phyloP scores from a whole-genome alignment of 2,888 invertebrate genomes.

The Drosophila conformis region DNA sequence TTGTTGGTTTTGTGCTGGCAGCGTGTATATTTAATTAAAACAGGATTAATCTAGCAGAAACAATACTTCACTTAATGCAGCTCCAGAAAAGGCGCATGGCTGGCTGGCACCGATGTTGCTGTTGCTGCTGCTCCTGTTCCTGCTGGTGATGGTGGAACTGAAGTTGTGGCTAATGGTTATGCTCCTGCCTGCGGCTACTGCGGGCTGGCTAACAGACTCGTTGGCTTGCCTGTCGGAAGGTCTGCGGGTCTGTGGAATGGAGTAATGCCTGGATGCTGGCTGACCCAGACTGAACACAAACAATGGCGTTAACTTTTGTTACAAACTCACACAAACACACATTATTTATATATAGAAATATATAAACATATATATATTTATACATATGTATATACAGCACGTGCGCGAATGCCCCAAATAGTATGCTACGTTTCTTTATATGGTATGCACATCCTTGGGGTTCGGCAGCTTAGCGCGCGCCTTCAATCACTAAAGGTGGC shows the following conservation, averaged over 20 bases:
- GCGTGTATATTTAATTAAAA: conserved; percentile 82
- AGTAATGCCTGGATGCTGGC: conserved; percentile 56
- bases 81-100: conserved; percentile 46
- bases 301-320: conserved; percentile 67
- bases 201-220: conserved; percentile 77
- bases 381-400: background rate
- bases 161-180: conserved; percentile 24
- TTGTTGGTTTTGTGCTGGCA: conserved; percentile 81
- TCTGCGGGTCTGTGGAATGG: background rate
- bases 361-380: background rate
- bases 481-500: conserved; percentile 71
- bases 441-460: conserved; percentile 62
- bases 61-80: conserved; percentile 81
- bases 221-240: conserved; percentile 60
- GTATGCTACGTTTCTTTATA: conserved; percentile 67
- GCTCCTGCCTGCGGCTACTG: conserved; percentile 52
- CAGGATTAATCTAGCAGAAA: conserved; percentile 82
- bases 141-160: conserved; percentile 22
- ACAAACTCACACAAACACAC: conserved; percentile 11
- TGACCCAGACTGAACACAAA: conserved; percentile 67
- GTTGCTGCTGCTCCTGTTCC: conserved; percentile 4
- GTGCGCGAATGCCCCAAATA: conserved; percentile 49
- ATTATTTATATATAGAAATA: background rate
- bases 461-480: conserved; percentile 63
- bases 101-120: conserved; percentile 27